phyloP scores from a whole-genome alignment of 2,888 invertebrate species.

The Oligia fasciuncula region DNA sequence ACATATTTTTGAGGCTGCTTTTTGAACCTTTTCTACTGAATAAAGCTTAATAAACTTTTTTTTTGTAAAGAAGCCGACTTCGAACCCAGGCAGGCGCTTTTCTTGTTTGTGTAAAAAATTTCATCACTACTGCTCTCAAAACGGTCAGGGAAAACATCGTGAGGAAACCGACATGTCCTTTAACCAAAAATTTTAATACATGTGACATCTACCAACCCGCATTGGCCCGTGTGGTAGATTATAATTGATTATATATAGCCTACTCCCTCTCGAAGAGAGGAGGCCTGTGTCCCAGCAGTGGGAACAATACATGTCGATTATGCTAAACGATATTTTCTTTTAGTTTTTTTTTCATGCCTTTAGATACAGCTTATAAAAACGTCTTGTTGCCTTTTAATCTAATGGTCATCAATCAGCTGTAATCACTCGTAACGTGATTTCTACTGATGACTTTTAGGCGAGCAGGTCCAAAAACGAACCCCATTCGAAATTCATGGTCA shows the following conservation, averaged over 20 bases:
- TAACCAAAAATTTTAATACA: background rate
- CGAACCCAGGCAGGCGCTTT: background rate
- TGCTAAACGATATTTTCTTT: background rate
- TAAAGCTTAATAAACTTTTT: background rate
- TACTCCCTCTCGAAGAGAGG: background rate
- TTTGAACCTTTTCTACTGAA: background rate
- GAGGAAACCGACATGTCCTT: background rate
- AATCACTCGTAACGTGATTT: background rate
- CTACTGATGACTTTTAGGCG: background rate
- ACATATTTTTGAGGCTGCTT: background rate
- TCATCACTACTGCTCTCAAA: background rate
- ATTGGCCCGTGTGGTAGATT: no score
- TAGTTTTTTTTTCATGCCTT: background rate
- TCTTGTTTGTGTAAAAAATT: background rate
- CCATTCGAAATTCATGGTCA: conserved; percentile 23
- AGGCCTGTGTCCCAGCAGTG: background rate
- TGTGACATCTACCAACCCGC: background rate
- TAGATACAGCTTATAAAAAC: no score
- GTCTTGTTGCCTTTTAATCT: background rate
- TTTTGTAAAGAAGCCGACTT: no score
- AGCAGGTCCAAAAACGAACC: background rate
- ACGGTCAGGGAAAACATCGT: background rate
- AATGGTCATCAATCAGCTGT: background rate
- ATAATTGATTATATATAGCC: no score
- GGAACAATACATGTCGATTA: background rate